Base-by-base conservation (phyloP, 2,888 invertebrate genomes). In the Elegia similella region DNA sequence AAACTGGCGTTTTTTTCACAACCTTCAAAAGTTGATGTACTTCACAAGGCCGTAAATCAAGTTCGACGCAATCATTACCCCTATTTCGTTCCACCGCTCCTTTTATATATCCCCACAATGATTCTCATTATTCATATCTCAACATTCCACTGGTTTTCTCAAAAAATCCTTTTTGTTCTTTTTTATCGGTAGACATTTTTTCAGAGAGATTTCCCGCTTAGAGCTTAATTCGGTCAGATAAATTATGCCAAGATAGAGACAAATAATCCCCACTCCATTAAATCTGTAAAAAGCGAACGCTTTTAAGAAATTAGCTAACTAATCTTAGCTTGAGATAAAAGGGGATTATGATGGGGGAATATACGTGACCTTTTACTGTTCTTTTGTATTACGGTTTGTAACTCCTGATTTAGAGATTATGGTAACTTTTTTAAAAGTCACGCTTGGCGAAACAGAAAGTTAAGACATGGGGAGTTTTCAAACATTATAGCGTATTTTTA, bases 251-350 rank as follows among this genome's bases (percentile, higher is more conserved):
- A 77, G 81, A 84, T 80, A 72, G 68, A 76, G 72, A 71, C 70
- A 70, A 76, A 76, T 78, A 75, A 84, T 84, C 86, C 78, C 72
- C 75, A 82, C 80, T 82, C 83, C 84, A 85, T 84, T 87, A 87
- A 87, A 85, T 82, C 82, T 77, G 71, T 70, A 78, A 81, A 80
- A 82, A 80, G 78, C 73, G 78, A 82, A 82, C 74, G 85, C 85
- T 86, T 86, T 87, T 81, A 85, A 82, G 82, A 85, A 84, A 86
- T 86, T 86, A 84, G 83, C 76, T 61, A 70, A 77, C 80, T 85
- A 84, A 86, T 85, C 84, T 80, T 65, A 69, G 68, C 67, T 70
- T 70, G 70, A 72, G 75, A 75, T 79, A 73, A 75, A 75, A 77
- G 73, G 73, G 72, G 78, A 78, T 82, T 82, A 80, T 69, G 62